Evolutionary conservation across 2,888 invertebrate genomes (phyloP).

Genomic region (Polia nebulosa): DNA sequence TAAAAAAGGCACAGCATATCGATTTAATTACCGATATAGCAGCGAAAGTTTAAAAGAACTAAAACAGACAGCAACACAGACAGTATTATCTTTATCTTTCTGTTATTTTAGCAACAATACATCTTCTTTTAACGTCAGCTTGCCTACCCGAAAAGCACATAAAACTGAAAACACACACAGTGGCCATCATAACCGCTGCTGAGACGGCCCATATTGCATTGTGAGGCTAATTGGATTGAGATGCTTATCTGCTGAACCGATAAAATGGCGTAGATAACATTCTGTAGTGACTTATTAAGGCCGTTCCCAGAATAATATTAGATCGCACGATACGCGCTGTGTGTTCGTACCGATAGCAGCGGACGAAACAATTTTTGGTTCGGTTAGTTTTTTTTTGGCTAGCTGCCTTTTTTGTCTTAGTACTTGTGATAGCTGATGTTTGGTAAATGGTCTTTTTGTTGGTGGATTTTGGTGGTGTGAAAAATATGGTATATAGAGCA

Average conservation of each 20-base stretch:
- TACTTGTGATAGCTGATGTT: constrained; percentile 4
- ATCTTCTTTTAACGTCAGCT: constrained; percentile 21
- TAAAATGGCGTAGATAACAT: constrained; percentile 92
- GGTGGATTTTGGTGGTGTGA: no score
- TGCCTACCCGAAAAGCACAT: constrained; percentile 54
- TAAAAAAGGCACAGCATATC: neutral
- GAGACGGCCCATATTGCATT: constrained; percentile 90
- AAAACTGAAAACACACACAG: constrained; percentile 71
- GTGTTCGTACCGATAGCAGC: constrained; percentile 80
- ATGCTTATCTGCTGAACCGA: constrained; percentile 87
- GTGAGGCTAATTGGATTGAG: constrained; percentile 91
- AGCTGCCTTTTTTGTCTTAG: constrained; percentile 9
- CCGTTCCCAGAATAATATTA: constrained; percentile 92
- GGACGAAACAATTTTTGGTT: constrained; percentile 58
- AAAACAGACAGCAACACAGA: neutral
- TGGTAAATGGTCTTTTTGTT: constrained; percentile 1
- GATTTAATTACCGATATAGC: neutral
- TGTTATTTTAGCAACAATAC: constrained; percentile 35
- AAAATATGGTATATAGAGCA: no score
- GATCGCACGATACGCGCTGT: constrained; percentile 88
- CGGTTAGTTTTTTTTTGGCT: constrained; percentile 31
- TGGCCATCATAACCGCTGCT: constrained; percentile 84
- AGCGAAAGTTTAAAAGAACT: neutral
- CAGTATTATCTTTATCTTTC: neutral
- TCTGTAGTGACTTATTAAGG: constrained; percentile 92